Conservation (phyloP, 2,113 vertebrate genomes). For the Vimba vimba region DNA sequence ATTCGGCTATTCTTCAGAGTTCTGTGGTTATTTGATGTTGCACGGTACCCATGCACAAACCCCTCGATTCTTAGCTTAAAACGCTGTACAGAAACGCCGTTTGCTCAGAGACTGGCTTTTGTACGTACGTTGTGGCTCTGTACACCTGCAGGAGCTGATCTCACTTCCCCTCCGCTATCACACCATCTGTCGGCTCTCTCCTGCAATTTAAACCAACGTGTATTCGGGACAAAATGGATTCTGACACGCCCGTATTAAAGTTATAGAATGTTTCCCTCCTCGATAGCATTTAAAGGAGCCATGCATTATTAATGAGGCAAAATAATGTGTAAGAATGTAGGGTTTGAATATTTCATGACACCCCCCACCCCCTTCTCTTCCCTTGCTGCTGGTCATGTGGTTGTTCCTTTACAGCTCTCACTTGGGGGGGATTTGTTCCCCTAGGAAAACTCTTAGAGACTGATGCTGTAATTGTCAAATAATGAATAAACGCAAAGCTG, state of each 20-base stretch:
- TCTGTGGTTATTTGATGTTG: background rate
- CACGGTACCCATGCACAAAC: background rate
- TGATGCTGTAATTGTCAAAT: constrained; percentile 38
- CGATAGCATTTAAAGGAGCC: constrained; percentile 73
- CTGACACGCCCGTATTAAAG: constrained; percentile 69
- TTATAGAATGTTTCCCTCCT: constrained; percentile 67
- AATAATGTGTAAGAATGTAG: constrained; percentile 70
- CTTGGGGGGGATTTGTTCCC: background rate
- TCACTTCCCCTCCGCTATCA: constrained; percentile 15
- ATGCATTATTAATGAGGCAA: constrained; percentile 82
- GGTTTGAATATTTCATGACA: constrained; percentile 83
- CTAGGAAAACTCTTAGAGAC: constrained; percentile 29
- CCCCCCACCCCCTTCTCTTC: background rate
- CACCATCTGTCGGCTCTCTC: constrained; percentile 43
- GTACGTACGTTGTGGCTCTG: background rate
- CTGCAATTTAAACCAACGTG: constrained; percentile 59
- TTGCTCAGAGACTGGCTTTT: background rate
- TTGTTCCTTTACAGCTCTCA: background rate
- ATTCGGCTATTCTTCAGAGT: background rate
- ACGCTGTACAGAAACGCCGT: background rate
- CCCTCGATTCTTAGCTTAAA: background rate
- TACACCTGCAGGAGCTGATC: background rate
- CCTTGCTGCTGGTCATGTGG: constrained; percentile 11
- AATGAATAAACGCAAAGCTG: constrained; percentile 33
- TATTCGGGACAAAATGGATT: constrained; percentile 66